These are phyloP conservation scores for Sebastolobus altivelis DNA, from an alignment of 2,797 vertebrate genomes.

Conservation along the genomic window DNA sequence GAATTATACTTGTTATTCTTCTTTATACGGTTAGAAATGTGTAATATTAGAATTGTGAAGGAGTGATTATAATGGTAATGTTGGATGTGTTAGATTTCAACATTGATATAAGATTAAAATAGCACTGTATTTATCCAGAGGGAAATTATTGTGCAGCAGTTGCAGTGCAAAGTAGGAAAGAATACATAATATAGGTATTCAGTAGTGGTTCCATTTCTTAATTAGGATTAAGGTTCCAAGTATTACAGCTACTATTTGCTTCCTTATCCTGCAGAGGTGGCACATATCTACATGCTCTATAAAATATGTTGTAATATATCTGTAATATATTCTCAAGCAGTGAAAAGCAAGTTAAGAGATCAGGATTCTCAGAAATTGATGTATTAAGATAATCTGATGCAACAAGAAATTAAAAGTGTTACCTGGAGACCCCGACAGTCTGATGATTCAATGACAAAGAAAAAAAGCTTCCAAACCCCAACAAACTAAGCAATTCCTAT, in stretches of 20 bases:
- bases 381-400: background rate
- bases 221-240: background rate
- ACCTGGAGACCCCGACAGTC: constrained; percentile 12
- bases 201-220: background rate
- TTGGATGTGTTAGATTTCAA: background rate
- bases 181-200: background rate
- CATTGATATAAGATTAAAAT: background rate
- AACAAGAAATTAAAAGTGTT: background rate
- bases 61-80: background rate
- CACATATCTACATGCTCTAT: background rate
- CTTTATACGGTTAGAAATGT: background rate
- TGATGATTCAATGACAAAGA: background rate
- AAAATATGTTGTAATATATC: too few species aligned
- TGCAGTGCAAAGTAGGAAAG: background rate
- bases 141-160: background rate
- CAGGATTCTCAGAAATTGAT: background rate
- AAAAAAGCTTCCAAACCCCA: background rate
- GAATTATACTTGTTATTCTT: background rate
- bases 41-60: too few species aligned
- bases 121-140: background rate
- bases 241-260: background rate
- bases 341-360: background rate
- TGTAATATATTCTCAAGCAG: too few species aligned
- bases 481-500: accelerated
- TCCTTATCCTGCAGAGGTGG: background rate